Percentiles rank a stretch among this genome's conserved stretches.
These are phyloP conservation scores for Erythrolamprus reginae DNA, from an alignment of 2,113 vertebrate genomes.

Conservation along the genomic window DNA sequence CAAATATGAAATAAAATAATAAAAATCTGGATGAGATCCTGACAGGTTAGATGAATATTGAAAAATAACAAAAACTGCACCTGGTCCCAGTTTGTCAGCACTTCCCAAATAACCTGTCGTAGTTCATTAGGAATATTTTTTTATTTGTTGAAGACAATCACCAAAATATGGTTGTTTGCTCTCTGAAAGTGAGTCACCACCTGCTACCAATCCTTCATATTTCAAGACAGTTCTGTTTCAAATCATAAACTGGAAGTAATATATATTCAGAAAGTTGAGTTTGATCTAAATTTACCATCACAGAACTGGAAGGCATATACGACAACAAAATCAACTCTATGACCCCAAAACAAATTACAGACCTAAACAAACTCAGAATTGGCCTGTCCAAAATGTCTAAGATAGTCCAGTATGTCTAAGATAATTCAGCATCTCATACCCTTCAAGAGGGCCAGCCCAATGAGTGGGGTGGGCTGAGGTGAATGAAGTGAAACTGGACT, in stretches of 20 bases:
- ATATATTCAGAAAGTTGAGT: conserved; percentile 45
- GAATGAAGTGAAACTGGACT: neutral
- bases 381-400: neutral
- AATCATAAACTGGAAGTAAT: conserved; percentile 15
- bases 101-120: conserved; percentile 54
- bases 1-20: conserved; percentile 34
- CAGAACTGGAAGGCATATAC: neutral
- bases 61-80: conserved; percentile 39
- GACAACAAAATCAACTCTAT: neutral
- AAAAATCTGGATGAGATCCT: conserved; percentile 23
- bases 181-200: conserved; percentile 41
- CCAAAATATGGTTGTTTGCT: conserved; percentile 47
- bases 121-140: conserved; percentile 50
- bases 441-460: neutral
- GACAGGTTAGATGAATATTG: conserved; percentile 51
- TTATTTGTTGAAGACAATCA: conserved; percentile 55
- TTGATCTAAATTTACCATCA: conserved; percentile 38
- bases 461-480: neutral
- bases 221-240: conserved; percentile 31
- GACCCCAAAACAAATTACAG: neutral
- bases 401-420: neutral
- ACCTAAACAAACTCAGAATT: neutral
- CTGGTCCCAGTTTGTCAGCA: conserved; percentile 37
- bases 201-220: conserved; percentile 44
- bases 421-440: neutral